These are phyloP conservation scores for Poecile atricapillus DNA, from an alignment of 2,113 vertebrate species.

Conservation along the genomic window DNA sequence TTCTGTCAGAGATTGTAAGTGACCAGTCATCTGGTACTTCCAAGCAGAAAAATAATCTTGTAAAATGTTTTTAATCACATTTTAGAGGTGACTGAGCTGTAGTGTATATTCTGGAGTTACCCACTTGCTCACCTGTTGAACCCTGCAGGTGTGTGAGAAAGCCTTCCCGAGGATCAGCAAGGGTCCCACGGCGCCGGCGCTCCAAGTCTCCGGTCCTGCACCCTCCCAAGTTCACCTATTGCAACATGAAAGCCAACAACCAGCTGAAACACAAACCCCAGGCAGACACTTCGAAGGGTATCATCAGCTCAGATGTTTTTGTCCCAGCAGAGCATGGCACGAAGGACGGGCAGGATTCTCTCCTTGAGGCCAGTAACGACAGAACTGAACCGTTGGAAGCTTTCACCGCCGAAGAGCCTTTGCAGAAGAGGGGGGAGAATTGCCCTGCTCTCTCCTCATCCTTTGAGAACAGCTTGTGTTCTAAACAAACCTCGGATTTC, in stretches of 20 bases:
- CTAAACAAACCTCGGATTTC: conserved; percentile 82
- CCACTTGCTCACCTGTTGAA: background rate
- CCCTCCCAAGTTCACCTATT: conserved; percentile 85
- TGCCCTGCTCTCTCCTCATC: conserved; percentile 31
- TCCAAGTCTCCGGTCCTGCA: conserved; percentile 91
- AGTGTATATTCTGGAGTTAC: background rate
- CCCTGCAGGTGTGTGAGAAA: conserved; percentile 73
- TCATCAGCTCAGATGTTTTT: conserved; percentile 37
- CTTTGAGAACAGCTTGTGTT: conserved; percentile 63
- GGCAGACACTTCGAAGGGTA: conserved; percentile 69
- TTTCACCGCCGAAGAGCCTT: conserved; percentile 49
- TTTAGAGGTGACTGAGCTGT: background rate
- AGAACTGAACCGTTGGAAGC: conserved; percentile 60
- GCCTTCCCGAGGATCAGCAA: conserved; percentile 66
- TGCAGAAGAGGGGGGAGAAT: conserved; percentile 46
- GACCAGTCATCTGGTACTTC: background rate
- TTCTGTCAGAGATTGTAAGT: background rate
- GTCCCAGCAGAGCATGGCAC: conserved; percentile 70
- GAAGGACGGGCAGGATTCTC: conserved; percentile 64
- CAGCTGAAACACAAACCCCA: conserved; percentile 86
- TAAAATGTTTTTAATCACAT: background rate
- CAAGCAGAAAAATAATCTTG: background rate
- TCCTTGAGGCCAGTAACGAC: conserved; percentile 70
- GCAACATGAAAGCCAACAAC: conserved; percentile 71
- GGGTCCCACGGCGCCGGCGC: conserved; percentile 75